Percentiles rank a stretch among this genome's conserved stretches.
phyloP scores from a whole-genome alignment of 2,797 vertebrate genomes.

The Acestrorhynchus altus region DNA sequence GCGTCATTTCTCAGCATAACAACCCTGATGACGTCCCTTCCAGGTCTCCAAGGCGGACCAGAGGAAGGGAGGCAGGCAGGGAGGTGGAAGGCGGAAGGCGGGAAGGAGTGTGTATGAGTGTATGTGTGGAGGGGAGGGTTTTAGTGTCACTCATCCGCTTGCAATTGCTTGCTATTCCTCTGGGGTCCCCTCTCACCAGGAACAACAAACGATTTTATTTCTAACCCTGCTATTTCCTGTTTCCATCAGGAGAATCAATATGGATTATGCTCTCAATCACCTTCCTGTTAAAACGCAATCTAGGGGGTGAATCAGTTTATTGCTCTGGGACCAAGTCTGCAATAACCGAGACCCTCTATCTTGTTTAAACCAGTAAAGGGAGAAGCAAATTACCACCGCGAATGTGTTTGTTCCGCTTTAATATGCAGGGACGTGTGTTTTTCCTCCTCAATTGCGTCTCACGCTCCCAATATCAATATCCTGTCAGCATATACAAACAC shows the following conservation, averaged over 20 bases:
- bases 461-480: slow-evolving; percentile 55
- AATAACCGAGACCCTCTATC: slow-evolving; percentile 70
- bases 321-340: slow-evolving; percentile 75
- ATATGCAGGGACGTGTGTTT: slow-evolving; percentile 64
- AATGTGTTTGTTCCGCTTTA: slow-evolving; percentile 69
- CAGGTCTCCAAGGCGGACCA: slow-evolving; percentile 78
- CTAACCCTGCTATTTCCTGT: slow-evolving; percentile 84
- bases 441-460: slow-evolving; percentile 56
- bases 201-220: slow-evolving; percentile 84
- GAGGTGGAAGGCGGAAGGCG: slow-evolving; percentile 62
- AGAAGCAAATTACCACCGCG: slow-evolving; percentile 71
- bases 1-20: slow-evolving; percentile 85
- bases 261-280: slow-evolving; percentile 82
- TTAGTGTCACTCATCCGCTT: slow-evolving; percentile 79
- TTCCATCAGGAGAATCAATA: slow-evolving; percentile 84
- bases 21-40: slow-evolving; percentile 84
- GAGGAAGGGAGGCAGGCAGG: slow-evolving; percentile 36
- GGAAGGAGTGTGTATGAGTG: slow-evolving; percentile 65
- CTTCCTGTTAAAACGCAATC: slow-evolving; percentile 82
- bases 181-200: slow-evolving; percentile 77
- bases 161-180: slow-evolving; percentile 79
- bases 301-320: slow-evolving; percentile 81
- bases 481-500: slow-evolving; percentile 56
- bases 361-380: slow-evolving; percentile 63
- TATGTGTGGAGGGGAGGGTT: slow-evolving; percentile 63